Evolutionary conservation across 2,888 invertebrate species (phyloP).

Genomic region (Tetragonisca angustula): DNA sequence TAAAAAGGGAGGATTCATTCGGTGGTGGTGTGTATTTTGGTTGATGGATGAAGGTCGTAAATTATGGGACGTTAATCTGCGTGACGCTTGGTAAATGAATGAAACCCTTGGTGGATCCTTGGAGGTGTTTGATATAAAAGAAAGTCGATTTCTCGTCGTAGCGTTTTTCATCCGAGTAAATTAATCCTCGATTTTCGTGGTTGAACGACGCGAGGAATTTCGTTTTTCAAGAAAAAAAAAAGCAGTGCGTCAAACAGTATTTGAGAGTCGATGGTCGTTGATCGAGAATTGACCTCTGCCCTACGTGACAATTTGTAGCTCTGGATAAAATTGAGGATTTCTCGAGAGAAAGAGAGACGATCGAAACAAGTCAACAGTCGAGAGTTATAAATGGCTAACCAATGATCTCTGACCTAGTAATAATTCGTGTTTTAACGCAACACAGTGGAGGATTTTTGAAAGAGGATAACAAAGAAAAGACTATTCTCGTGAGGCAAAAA

Average conservation of each 20-base stretch:
- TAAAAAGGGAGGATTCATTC: background rate
- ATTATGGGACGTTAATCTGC: background rate
- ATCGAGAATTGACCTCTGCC: background rate
- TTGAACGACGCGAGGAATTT: too few relatives aligned
- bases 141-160: too few relatives aligned
- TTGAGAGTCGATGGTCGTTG: background rate
- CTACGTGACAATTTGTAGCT: background rate
- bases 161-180: too few relatives aligned
- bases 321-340: too few relatives aligned
- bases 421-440: background rate
- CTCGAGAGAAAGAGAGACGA: too few relatives aligned
- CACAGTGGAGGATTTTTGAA: background rate
- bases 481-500: background rate
- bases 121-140: too few relatives aligned
- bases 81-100: too few relatives aligned
- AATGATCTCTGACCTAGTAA: background rate
- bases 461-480: background rate
- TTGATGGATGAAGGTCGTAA: background rate
- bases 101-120: too few relatives aligned
- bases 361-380: too few relatives aligned
- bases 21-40: background rate
- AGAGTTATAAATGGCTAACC: too few relatives aligned
- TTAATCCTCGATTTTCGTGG: too few relatives aligned
- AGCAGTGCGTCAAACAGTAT: background rate
- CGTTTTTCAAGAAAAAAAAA: background rate